Evolutionary conservation across 2,113 vertebrate genomes (phyloP).

Genomic region (Fulica atra): DNA sequence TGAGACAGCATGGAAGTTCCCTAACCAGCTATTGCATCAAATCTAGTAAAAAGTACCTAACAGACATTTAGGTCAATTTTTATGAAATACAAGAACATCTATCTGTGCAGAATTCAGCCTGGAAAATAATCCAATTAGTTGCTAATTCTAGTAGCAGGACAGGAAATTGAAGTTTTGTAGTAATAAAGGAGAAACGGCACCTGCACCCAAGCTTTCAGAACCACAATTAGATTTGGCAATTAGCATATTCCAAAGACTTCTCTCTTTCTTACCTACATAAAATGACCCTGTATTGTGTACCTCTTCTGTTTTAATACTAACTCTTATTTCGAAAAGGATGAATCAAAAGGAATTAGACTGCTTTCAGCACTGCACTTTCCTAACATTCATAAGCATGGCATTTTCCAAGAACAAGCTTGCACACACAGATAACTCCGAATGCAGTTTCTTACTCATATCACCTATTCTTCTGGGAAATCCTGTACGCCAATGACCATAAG

Average conservation of each 20-base stretch:
- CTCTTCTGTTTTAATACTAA: not conserved
- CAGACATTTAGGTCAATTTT: not conserved
- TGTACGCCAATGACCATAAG: not conserved
- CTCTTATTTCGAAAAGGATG: not conserved
- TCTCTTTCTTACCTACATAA: not conserved
- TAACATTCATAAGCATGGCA: not conserved
- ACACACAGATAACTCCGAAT: not conserved
- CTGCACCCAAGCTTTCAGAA: not conserved
- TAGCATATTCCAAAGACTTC: not conserved
- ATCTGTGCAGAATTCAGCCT: not conserved
- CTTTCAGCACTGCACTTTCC: not conserved
- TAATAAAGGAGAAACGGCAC: not conserved
- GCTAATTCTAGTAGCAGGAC: not conserved
- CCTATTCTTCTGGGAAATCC: slow-evolving; percentile 3
- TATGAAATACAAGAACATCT: not conserved
- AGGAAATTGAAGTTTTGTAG: not conserved
- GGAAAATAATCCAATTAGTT: not conserved
- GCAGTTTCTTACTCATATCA: not conserved
- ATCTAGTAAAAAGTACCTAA: not conserved
- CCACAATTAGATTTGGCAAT: not conserved
- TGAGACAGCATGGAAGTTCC: not conserved
- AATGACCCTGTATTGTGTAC: not conserved
- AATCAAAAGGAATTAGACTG: not conserved
- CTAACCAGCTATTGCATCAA: not conserved
- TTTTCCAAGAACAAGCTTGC: not conserved